These are phyloP conservation scores for Willisornis vidua DNA, from an alignment of 2,113 vertebrate species.

Conservation along the genomic window DNA sequence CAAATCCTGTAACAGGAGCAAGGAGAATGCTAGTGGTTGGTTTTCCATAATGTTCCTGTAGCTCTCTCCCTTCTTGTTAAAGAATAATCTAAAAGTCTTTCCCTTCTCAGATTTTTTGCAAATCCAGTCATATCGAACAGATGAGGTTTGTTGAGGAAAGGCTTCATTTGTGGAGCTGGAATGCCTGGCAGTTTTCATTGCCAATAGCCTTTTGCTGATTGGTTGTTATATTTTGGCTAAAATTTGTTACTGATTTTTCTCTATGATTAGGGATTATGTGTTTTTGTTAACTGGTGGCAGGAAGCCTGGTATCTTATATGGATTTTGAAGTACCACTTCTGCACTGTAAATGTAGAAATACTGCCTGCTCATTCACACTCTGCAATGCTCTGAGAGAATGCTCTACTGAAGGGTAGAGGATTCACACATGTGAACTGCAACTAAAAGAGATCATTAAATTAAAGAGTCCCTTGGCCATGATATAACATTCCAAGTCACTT, in stretches of 20 bases:
- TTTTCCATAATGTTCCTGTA: background rate
- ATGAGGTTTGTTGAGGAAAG: background rate
- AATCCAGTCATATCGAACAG: background rate
- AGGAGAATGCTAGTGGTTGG: background rate
- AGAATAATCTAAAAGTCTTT: background rate
- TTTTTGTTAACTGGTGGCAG: background rate
- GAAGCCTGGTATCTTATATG: background rate
- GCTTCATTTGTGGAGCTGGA: background rate
- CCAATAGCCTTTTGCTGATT: background rate
- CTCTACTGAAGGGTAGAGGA: background rate
- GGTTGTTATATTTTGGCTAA: background rate
- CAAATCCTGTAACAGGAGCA: background rate
- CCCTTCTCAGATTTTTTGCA: background rate
- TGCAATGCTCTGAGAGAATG: background rate
- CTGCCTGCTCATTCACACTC: background rate
- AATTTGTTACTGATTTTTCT: background rate
- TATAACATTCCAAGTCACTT: conserved; percentile 53
- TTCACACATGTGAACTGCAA: conserved; percentile 1
- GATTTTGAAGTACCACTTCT: background rate
- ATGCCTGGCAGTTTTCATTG: background rate
- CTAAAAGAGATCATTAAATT: conserved; percentile 54
- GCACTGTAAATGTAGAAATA: background rate
- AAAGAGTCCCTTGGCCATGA: conserved; percentile 41
- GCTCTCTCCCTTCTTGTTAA: background rate
- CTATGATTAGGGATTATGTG: background rate